Conservation (phyloP, 2,888 invertebrate species). For the Macaria notata region DNA sequence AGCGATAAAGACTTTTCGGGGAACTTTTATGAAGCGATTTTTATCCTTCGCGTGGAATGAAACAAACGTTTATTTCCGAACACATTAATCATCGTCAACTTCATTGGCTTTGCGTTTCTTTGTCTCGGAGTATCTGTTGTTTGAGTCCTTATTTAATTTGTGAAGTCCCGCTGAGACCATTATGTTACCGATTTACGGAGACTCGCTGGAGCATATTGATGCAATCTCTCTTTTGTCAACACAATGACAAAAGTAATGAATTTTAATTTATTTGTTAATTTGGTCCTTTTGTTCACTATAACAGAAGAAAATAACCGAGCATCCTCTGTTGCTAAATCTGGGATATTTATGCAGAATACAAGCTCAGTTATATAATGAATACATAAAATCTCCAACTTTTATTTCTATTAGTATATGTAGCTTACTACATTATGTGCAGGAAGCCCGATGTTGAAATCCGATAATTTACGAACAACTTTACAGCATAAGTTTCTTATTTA, state of each 20-base stretch:
- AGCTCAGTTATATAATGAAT: not conserved
- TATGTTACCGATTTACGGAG: conserved; percentile 48
- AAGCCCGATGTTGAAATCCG: conserved; percentile 8
- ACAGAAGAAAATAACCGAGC: conserved; percentile 15
- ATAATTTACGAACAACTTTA: conserved; percentile 13
- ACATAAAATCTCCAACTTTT: no score
- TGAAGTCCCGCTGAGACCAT: conserved; percentile 45
- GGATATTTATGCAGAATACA: not conserved
- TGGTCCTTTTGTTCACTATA: conserved; percentile 38
- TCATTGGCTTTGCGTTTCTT: conserved; percentile 40
- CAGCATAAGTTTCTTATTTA: conserved; percentile 8
- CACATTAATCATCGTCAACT: conserved; percentile 48
- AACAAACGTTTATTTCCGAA: conserved; percentile 35
- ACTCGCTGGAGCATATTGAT: conserved; percentile 48
- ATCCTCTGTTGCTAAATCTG: not conserved
- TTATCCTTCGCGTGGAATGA: conserved; percentile 30
- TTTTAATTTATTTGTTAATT: conserved; percentile 48
- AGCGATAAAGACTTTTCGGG: conserved; percentile 35
- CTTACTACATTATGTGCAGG: not conserved
- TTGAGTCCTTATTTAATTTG: conserved; percentile 50
- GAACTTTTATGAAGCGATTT: conserved; percentile 31
- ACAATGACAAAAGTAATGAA: conserved; percentile 46
- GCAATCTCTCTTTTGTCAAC: conserved; percentile 48
- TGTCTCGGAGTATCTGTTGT: conserved; percentile 42
- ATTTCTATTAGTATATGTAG: not conserved